phyloP scores from a whole-genome alignment of 2,888 invertebrate genomes.

The Phymatocera aterrima region DNA sequence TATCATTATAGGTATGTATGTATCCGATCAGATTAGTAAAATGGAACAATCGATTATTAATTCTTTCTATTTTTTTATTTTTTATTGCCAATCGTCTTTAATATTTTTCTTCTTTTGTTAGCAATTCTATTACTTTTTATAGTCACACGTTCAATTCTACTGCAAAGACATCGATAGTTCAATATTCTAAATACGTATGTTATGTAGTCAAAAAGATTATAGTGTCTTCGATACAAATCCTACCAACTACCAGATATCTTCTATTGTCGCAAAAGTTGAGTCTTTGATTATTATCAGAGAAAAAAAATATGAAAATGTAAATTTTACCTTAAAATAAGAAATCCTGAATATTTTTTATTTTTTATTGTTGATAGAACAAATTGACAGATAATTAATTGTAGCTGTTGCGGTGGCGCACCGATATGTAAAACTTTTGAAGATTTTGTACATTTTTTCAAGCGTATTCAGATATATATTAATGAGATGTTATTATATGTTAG shows the following conservation, averaged over 20 bases:
- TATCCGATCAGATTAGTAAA: constrained; percentile 6
- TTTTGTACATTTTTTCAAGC: constrained; percentile 5
- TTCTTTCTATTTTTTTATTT: neutral
- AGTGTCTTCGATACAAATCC: neutral
- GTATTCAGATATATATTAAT: constrained; percentile 12
- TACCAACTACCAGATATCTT: neutral
- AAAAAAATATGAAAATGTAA: neutral
- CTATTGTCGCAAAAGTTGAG: neutral
- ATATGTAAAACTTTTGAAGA: neutral
- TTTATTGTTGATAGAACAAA: neutral
- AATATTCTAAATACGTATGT: neutral
- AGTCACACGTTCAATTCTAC: constrained; percentile 30
- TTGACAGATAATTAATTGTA: neutral
- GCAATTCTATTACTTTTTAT: constrained; percentile 30
- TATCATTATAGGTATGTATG: no score
- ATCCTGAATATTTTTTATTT: neutral
- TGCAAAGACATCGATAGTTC: neutral
- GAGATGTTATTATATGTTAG: constrained; percentile 30
- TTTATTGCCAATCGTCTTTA: no score
- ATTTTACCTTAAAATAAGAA: neutral
- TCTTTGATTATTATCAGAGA: neutral
- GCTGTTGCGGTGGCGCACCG: no score
- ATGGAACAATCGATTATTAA: constrained; percentile 28
- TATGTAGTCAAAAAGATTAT: no score
- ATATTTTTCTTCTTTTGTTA: neutral